Evolutionary conservation across 2,888 invertebrate species (phyloP), one percentile per base, ranked within the genome.

Genomic region (Polietes domitor): DNA sequence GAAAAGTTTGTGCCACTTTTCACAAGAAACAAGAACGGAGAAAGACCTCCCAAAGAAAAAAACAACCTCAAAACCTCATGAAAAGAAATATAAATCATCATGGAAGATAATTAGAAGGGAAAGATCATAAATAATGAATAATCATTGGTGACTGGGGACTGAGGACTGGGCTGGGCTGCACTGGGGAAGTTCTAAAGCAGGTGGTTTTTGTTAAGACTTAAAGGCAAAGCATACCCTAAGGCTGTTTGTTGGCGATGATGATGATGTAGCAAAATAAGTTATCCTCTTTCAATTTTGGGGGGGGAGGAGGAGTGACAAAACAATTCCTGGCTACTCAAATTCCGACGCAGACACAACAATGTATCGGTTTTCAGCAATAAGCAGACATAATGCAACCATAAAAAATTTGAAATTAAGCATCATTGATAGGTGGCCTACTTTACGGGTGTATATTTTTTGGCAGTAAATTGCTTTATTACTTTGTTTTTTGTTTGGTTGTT

Each of bases 61-160:
- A 58, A 21, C 4, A 0, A 58, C 21, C 47, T 15, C 47, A 32
- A 32, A 32, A 32, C 32, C 32, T 32, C n/a, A 21, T 17, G 21
- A 53, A 28, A 71, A 61, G 21, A 53, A 28, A 26, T 32, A 78
- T 78, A 78, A 78, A 78, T 78, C 65, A 78, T 73, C 43, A 4
- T 7, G 2, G 68, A 65, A 55, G 41, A 28, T 78, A 65, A 78
- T 78, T 72, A 73, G 72, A 53, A 26, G 41, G 15, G 24, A 78
- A 65, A 37, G 26, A 72, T 65, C 78, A 78, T 78, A 73, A 65
- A 73, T 78, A 72, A 55, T 28, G 53, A 37, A n/a, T n/a, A n/a
- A 41, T 78, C 63, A 58, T 58, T 58, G 17, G 19, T 17, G 21
- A n/a, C 47, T 12, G 15, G n/a, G 47, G 2, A 32, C 9, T 32